Evolutionary conservation across 2,797 vertebrate species (phyloP), one percentile per base, ranked within the genome.

Genomic region (Chaetodon trifasciatus): DNA sequence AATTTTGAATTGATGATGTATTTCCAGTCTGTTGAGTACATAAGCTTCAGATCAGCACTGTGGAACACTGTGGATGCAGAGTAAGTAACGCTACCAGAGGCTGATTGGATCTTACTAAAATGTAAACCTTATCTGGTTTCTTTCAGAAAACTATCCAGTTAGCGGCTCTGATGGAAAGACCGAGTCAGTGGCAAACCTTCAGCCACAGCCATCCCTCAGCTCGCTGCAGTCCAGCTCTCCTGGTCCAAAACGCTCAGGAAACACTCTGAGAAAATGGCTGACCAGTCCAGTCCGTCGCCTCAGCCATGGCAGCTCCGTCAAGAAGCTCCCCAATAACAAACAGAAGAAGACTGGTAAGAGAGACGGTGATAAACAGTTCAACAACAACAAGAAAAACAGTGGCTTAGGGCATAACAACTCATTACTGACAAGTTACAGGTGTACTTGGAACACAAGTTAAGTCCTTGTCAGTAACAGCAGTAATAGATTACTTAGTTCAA

Each of bases 201-300:
- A 99, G 86, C 93, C 97, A 1, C 98, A 99, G 93, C 86, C 97
- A 0, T 98, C 97, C 12, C 96, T 98, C 91, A 97, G 94, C 93
- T 98, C 98, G 32, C 96, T 98, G 90, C 97, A 97, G 85, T 94
- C 94, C 83, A 97, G 96, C 88, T 98, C 98, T 3, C 97, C 98
- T 0, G 98, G 97, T 17, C 97, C 97, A 81, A 99, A 98, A 67
- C 98, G 98, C 57, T 97, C 97, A 0, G 93, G 97, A 21, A 99
- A 99, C 94, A 98, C 98, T 0, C 93, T 99, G 72, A 97, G 98
- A 78, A 99, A 99, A 73, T 99, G 98, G 98, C 84, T 99, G 81
- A 98, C 97, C 0, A 99, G 97, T 32, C 98, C 98, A 0, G 98
- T 98, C 11, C 96, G 98, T 8, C 96, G 97, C 21, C 97, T 99